Evolutionary conservation across 2,888 invertebrate species (phyloP), one percentile per base, ranked within the genome.

Genomic region (Adelognathus sp.): DNA sequence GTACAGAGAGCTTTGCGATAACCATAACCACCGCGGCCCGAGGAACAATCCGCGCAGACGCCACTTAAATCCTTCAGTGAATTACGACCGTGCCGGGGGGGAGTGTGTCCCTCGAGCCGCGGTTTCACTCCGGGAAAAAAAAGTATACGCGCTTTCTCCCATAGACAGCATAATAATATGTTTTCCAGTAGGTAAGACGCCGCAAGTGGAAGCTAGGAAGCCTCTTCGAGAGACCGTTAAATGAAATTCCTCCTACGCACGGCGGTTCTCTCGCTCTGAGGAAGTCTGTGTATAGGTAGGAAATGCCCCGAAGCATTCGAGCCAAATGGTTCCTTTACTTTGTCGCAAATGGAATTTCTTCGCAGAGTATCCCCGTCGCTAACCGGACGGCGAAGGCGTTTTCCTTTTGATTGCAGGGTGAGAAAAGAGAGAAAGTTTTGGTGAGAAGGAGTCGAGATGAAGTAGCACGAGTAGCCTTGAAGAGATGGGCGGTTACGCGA

Each of bases 301-400:
- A 33, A 54, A 52, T 36, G 52, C 27, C n/a, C 14, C 33, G n/a
- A 29, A 33, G 27, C 9, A 41, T 64, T 50, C 21, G 18, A 58
- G 39, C n/a, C n/a, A n/a, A n/a, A n/a, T n/a, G 50, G 1, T 77
- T 76, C 83, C 64, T 74, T 61, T 54, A 60, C 77, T 80, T 80
- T 70, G 70, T 70, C 79, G 63, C 69, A 72, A 81, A 78, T 82
- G 71, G 75, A 81, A 77, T 79, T 63, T 33, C 74, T 61, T 67
- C 29, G 64, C n/a, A n/a, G 31, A 54, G 39, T 54, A 29, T 39
- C 14, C 39, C 29, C 52, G 46, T 46, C 54, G 39, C 66, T 27
- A 24, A 16, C 9, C 7, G 29, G 44, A 46, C n/a, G 52, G 9
- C 4, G 16, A 29, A 41, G 29, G 52, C 41, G 7, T 36, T 39